A percentile compares a stretch with the other conserved stretches of the same genome.
Evolutionary conservation across 2,797 vertebrate genomes (phyloP).

Genomic region (Onychomys arenicola): DNA sequence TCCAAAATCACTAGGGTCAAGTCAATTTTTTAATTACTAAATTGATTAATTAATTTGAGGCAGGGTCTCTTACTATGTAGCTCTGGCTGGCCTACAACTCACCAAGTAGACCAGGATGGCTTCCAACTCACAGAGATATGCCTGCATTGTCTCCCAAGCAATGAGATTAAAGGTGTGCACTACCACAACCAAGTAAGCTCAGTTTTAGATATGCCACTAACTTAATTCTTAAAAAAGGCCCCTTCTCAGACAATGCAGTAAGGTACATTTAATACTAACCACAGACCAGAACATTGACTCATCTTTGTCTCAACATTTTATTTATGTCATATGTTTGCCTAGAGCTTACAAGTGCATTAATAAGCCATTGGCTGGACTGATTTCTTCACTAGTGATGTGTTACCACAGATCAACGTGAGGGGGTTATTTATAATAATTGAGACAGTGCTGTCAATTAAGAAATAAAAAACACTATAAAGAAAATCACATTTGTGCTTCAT

Average conservation of each 20-base stretch:
- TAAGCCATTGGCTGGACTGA: slow-evolving; percentile 15
- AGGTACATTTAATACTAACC: neutral
- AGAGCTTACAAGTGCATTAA: slow-evolving; percentile 23
- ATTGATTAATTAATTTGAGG: neutral
- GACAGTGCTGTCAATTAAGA: slow-evolving; percentile 61
- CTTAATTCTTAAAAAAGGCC: slow-evolving; percentile 11
- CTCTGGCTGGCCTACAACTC: neutral
- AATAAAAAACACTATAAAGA: slow-evolving; percentile 38
- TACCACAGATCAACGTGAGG: neutral
- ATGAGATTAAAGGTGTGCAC: neutral
- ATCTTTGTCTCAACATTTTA: slow-evolving; percentile 55
- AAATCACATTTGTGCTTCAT: slow-evolving; percentile 29
- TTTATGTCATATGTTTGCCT: slow-evolving; percentile 42
- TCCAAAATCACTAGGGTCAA: slow-evolving; percentile 6
- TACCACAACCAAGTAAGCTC: neutral
- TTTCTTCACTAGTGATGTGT: slow-evolving; percentile 20
- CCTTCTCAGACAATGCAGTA: neutral
- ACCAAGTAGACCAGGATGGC: neutral
- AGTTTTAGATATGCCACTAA: neutral
- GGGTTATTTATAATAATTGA: neutral
- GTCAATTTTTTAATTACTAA: neutral
- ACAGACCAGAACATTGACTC: neutral
- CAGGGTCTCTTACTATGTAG: neutral
- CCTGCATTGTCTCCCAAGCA: neutral
- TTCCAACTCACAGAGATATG: neutral